Conservation (phyloP, 2,888 invertebrate species). For the Aethes cnicana region DNA sequence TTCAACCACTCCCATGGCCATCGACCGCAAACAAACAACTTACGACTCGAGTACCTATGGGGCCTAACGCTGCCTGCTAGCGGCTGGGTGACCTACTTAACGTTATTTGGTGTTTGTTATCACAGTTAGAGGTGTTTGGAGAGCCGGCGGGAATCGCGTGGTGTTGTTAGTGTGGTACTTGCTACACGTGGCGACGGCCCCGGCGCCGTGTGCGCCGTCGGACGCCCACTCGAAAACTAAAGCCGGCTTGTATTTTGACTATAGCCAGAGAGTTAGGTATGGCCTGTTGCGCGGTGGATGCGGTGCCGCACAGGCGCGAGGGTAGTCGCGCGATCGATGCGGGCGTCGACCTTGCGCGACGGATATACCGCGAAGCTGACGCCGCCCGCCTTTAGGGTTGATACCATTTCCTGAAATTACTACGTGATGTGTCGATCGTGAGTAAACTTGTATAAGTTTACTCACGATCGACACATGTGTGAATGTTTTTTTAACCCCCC, state of each 20-base stretch:
- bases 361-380: slow-evolving; percentile 32
- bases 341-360: slow-evolving; percentile 67
- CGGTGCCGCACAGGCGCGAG: slow-evolving; percentile 50
- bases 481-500: no score
- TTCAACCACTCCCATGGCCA: slow-evolving; percentile 54
- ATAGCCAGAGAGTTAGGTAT: slow-evolving; percentile 52
- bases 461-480: no score
- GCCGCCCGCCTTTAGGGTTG: slow-evolving; percentile 21
- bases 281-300: slow-evolving; percentile 53
- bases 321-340: slow-evolving; percentile 61
- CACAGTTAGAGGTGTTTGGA: slow-evolving; percentile 48
- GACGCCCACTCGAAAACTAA: slow-evolving; percentile 68
- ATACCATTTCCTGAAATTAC: no score
- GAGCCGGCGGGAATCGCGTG: slow-evolving; percentile 25
- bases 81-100: slow-evolving; percentile 36
- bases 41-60: slow-evolving; percentile 19
- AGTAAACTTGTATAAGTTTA: no score
- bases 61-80: slow-evolving; percentile 12
- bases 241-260: slow-evolving; percentile 52
- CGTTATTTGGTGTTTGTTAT: slow-evolving; percentile 55
- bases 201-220: slow-evolving; percentile 63
- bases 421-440: no score
- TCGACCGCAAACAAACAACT: slow-evolving; percentile 38
- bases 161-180: slow-evolving; percentile 26
- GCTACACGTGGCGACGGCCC: slow-evolving; percentile 46